Percentiles rank a stretch among this genome's conserved stretches.
Conservation (phyloP, 2,113 vertebrate species). For the Epinephelus fuscoguttatus region DNA sequence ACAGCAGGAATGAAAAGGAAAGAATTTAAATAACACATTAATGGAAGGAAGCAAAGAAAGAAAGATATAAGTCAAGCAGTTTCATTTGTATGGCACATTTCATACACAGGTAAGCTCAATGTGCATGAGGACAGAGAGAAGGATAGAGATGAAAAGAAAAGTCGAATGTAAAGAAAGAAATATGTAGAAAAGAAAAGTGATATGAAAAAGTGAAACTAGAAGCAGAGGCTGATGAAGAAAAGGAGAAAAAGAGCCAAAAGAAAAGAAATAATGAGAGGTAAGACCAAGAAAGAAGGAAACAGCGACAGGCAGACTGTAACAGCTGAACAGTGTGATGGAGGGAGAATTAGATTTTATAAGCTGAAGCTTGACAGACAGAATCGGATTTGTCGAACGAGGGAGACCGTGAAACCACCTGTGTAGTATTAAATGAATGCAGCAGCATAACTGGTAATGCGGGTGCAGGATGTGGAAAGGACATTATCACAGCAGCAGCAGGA, state of each 20-base stretch:
- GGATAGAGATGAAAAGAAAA: not conserved
- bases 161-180: not conserved
- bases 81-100: no score
- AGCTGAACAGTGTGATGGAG: constrained; percentile 26
- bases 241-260: not conserved
- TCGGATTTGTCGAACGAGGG: constrained; percentile 32
- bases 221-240: not conserved
- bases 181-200: not conserved
- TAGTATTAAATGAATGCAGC: constrained; percentile 43
- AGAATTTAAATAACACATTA: not conserved
- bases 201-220: not conserved
- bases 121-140: no score
- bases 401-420: constrained; percentile 56
- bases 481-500: constrained; percentile 66
- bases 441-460: constrained; percentile 42
- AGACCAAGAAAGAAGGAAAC: not conserved
- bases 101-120: no score
- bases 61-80: no score
- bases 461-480: constrained; percentile 63
- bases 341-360: constrained; percentile 29
- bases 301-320: not conserved
- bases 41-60: not conserved
- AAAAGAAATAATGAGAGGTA: not conserved
- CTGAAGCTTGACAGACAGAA: constrained; percentile 23
- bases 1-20: not conserved